phyloP scores from a whole-genome alignment of 2,797 vertebrate species.

The Rhynchonycteris naso region DNA sequence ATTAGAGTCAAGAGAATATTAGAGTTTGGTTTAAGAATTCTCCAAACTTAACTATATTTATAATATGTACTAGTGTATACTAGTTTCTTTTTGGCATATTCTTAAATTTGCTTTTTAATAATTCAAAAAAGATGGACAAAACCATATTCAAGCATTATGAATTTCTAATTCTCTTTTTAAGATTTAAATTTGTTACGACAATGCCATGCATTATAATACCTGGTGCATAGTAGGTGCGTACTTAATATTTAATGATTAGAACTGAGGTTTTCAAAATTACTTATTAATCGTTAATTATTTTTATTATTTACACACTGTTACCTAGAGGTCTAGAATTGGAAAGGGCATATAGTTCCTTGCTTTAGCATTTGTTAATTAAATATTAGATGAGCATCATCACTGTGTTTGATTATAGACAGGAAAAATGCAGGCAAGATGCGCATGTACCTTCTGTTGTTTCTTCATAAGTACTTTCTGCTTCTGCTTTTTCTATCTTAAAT shows the following conservation, averaged over 20 bases:
- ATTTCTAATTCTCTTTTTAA: neutral
- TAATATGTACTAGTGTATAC: neutral
- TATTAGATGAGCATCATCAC: neutral
- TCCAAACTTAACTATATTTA: neutral
- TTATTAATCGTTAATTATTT: neutral
- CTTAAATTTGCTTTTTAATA: slow-evolving; percentile 7
- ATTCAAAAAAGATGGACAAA: neutral
- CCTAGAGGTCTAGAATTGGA: slow-evolving; percentile 25
- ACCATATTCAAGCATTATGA: neutral
- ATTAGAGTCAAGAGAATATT: neutral
- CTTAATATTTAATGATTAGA: neutral
- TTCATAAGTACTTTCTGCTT: neutral
- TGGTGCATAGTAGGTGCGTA: neutral
- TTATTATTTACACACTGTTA: neutral
- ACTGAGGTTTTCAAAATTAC: neutral
- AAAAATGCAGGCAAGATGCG: neutral
- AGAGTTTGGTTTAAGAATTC: neutral
- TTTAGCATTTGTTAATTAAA: slow-evolving; percentile 1
- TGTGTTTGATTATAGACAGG: neutral
- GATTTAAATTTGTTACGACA: neutral
- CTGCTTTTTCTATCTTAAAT: neutral
- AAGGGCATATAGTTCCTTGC: neutral
- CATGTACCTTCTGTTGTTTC: neutral
- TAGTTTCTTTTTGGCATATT: neutral
- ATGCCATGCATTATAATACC: neutral